phyloP scores from a whole-genome alignment of 2,888 invertebrate genomes.

The Augochlorella aurata region DNA sequence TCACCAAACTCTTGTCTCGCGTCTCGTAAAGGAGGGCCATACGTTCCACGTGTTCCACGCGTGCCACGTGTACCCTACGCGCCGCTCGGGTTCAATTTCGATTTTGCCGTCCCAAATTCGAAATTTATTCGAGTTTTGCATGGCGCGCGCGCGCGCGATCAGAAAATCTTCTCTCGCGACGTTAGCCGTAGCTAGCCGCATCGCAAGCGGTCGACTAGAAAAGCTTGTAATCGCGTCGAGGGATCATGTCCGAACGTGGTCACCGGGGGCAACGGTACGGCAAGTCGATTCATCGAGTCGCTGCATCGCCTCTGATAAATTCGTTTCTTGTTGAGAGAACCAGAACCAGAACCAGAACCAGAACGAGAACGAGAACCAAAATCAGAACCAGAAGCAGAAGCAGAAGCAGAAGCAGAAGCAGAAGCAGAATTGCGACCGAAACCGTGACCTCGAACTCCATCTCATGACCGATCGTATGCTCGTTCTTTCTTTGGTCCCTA shows the following conservation, averaged over 20 bases:
- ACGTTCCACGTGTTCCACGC: not conserved
- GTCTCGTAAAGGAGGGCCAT: conserved; percentile 4
- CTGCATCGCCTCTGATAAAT: not conserved
- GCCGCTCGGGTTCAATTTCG: too few species aligned
- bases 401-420: not conserved
- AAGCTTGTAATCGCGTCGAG: not conserved
- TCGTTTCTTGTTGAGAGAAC: not conserved
- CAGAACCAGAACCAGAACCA: not conserved
- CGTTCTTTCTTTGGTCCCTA: conserved; percentile 15
- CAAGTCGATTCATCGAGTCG: too few species aligned
- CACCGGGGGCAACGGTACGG: not conserved
- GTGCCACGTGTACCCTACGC: not conserved
- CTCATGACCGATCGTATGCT: conserved; percentile 23
- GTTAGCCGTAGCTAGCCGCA: not conserved
- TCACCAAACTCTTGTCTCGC: not conserved
- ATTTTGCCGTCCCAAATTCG: not conserved
- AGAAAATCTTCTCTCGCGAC: not conserved
- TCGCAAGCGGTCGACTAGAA: not conserved
- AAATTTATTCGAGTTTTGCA: not conserved
- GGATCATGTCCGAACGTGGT: not conserved
- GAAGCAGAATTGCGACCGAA: not conserved
- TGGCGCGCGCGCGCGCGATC: not conserved
- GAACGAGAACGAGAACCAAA: not conserved
- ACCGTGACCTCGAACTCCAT: conserved; percentile 26
- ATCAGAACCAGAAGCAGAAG: not conserved